phyloP scores from a whole-genome alignment of 1,140 invertebrate species.

The Frieseomelitta varia region DNA sequence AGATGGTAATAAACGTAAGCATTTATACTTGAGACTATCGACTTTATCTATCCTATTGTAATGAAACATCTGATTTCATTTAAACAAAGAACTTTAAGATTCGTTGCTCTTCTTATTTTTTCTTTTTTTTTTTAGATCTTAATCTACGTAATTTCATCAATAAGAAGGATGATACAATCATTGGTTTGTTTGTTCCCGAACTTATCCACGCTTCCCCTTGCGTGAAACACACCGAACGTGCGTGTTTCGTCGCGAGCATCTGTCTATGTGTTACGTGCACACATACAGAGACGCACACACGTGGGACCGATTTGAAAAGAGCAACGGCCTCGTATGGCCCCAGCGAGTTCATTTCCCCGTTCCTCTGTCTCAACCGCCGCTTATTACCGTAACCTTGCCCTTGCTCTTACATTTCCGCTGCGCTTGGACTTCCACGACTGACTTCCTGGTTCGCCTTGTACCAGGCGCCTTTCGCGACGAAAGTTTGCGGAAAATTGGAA shows the following conservation, averaged over 20 bases:
- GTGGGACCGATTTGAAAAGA: conserved; percentile 62
- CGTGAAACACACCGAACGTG: not conserved
- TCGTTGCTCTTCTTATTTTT: too few relatives aligned
- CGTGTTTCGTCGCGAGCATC: not conserved
- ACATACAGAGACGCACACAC: conserved; percentile 3
- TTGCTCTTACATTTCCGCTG: conserved; percentile 55
- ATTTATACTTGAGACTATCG: not conserved
- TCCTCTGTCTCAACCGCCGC: conserved; percentile 56
- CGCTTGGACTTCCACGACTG: conserved; percentile 14
- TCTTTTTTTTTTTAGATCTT: not conserved
- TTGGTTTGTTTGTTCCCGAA: conserved; percentile 3
- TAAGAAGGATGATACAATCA: not conserved
- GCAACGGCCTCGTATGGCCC: conserved; percentile 72
- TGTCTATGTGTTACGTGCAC: not conserved
- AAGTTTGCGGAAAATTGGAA: not conserved
- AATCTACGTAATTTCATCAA: not conserved
- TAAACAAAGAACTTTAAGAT: too few relatives aligned
- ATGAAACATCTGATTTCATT: not conserved
- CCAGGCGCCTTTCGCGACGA: not conserved
- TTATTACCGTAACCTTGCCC: conserved; percentile 69
- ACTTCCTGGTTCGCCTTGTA: conserved; percentile 39
- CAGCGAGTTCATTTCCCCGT: conserved; percentile 66
- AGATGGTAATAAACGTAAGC: not conserved
- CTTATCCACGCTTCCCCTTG: conserved; percentile 4
- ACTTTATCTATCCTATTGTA: not conserved